These are phyloP conservation scores for Pristionchus mayeri DNA, from an alignment of 2,888 invertebrate genomes.

Conservation along the genomic window DNA sequence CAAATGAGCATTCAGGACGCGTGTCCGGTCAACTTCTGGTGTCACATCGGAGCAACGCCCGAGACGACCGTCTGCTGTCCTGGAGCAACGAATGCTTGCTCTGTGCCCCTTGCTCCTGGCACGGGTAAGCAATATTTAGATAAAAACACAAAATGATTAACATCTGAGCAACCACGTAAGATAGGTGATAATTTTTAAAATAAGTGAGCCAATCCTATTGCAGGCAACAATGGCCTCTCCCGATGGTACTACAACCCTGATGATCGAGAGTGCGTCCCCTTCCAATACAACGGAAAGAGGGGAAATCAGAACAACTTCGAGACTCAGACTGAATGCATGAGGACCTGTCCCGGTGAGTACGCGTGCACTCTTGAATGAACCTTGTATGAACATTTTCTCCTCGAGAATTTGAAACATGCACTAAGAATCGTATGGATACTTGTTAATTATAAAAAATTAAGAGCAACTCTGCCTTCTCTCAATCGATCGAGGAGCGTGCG, in stretches of 20 bases:
- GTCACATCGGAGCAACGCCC: slow-evolving; percentile 72
- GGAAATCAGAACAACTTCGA: slow-evolving; percentile 76
- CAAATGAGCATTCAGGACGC: slow-evolving; percentile 54
- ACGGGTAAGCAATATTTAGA: slow-evolving; percentile 63
- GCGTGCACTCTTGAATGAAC: too few relatives aligned
- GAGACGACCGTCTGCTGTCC: slow-evolving; percentile 76
- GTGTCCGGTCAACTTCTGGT: slow-evolving; percentile 74
- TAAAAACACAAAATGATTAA: background rate
- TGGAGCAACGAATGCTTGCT: slow-evolving; percentile 76
- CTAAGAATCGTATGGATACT: too few relatives aligned
- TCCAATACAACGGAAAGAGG: slow-evolving; percentile 75
- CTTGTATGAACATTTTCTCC: too few relatives aligned
- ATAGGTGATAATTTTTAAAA: too few relatives aligned
- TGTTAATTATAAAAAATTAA: too few relatives aligned
- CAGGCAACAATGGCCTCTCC: slow-evolving; percentile 48
- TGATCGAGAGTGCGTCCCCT: slow-evolving; percentile 74
- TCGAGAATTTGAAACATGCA: too few relatives aligned
- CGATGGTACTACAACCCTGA: slow-evolving; percentile 76
- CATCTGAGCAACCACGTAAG: too few relatives aligned
- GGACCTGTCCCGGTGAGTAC: slow-evolving; percentile 76
- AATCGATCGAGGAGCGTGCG: slow-evolving; percentile 75
- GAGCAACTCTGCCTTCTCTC: slow-evolving; percentile 74
- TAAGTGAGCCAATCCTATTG: background rate
- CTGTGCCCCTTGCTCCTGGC: slow-evolving; percentile 76
- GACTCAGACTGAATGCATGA: slow-evolving; percentile 69